Evolutionary conservation across 2,888 invertebrate species (phyloP).

Genomic region (Troides oblongomaculatus): DNA sequence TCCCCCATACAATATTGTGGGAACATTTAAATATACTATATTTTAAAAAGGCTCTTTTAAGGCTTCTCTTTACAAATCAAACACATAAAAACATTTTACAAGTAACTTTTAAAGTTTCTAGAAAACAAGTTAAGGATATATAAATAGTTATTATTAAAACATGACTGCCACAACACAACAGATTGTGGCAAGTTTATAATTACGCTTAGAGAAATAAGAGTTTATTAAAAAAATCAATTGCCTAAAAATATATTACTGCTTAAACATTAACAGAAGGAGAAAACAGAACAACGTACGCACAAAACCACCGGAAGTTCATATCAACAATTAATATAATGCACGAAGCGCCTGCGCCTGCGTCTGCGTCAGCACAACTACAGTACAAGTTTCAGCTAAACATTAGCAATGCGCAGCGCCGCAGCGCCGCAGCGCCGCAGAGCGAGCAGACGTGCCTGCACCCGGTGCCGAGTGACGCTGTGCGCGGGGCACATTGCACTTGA

Average conservation of each 20-base stretch:
- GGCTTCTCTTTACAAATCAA: constrained; percentile 23
- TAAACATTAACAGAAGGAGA: not conserved
- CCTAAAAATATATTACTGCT: not conserved
- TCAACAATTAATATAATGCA: not conserved
- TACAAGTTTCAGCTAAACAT: not conserved
- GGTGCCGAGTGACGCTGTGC: no score
- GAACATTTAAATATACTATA: constrained; percentile 10
- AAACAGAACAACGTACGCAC: not conserved
- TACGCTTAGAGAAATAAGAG: not conserved
- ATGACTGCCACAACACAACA: not conserved
- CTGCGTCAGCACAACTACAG: not conserved
- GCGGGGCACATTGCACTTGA: no score
- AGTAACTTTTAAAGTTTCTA: not conserved
- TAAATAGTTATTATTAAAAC: not conserved
- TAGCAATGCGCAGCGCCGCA: no score
- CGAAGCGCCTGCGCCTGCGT: not conserved
- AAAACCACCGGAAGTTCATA: no score
- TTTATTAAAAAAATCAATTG: not conserved
- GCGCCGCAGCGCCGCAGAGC: no score
- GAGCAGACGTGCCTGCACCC: no score
- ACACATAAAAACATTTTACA: not conserved
- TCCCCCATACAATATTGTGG: not conserved
- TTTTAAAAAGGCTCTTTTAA: constrained; percentile 30
- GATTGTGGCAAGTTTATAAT: not conserved
- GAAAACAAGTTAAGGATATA: not conserved